Evolutionary conservation across 2,113 vertebrate genomes (phyloP).

Genomic region (Psephotus haematonotus): DNA sequence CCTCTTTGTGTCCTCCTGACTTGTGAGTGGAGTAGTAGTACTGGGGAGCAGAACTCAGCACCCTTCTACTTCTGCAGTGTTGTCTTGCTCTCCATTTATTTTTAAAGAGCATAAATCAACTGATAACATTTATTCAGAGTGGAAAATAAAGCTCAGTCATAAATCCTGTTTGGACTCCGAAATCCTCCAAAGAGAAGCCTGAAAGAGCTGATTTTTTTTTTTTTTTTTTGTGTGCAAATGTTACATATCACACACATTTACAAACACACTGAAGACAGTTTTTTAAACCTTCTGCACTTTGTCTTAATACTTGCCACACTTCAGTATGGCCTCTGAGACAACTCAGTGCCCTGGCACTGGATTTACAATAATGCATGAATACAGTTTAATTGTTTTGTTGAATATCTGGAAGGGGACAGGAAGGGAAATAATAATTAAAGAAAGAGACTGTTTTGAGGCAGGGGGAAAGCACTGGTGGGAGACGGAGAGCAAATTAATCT

Average conservation of each 20-base stretch:
- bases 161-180: neutral
- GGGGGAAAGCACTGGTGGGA: neutral
- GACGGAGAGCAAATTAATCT: neutral
- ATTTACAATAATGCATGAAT: neutral
- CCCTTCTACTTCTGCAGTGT: neutral
- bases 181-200: neutral
- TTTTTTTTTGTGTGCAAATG: neutral
- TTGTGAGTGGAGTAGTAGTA: neutral
- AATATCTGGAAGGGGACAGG: neutral
- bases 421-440: neutral
- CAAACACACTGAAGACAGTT: rapidly evolving
- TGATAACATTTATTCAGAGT: neutral
- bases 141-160: neutral
- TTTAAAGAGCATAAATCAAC: neutral
- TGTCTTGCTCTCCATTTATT: neutral
- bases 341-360: neutral
- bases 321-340: neutral
- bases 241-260: neutral
- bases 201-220: neutral
- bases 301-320: neutral
- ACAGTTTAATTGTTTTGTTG: neutral
- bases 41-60: rapidly evolving
- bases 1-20: rapidly evolving
- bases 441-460: neutral
- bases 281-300: neutral